A percentile compares a stretch with the other conserved stretches of the same genome.
Evolutionary conservation across 1,140 invertebrate genomes (phyloP).

Genomic region (Thaumetopoea pityocampa): DNA sequence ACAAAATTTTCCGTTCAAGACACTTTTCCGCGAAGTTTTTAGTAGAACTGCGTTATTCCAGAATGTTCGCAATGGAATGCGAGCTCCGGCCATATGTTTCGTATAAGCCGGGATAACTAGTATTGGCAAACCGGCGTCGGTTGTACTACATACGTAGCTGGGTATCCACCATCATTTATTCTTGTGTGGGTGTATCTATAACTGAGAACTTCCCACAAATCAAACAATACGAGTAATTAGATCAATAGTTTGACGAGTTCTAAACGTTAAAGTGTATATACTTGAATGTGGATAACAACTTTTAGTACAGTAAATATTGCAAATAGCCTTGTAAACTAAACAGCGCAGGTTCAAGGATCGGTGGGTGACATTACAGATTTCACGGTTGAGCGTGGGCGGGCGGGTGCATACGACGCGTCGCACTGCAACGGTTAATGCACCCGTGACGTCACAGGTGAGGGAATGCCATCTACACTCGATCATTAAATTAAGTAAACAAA

Average conservation of each 20-base stretch:
- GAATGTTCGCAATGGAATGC: slow-evolving; percentile 42
- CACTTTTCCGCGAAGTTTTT: slow-evolving; percentile 26
- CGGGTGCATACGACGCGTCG: slow-evolving; percentile 9
- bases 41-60: slow-evolving; percentile 38
- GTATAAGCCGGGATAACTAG: slow-evolving; percentile 26
- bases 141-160: too few relatives aligned
- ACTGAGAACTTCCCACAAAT: slow-evolving; percentile 2
- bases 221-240: neutral
- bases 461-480: too few relatives aligned
- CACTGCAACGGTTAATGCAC: slow-evolving; percentile 32
- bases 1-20: slow-evolving; percentile 19
- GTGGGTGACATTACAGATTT: slow-evolving; percentile 17
- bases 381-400: slow-evolving; percentile 14
- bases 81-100: slow-evolving; percentile 51
- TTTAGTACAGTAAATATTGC: neutral
- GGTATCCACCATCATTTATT: slow-evolving; percentile 12
- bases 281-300: too few relatives aligned
- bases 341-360: slow-evolving; percentile 13
- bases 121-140: slow-evolving; percentile 16
- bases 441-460: slow-evolving; percentile 47
- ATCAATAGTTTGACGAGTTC: neutral
- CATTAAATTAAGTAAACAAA: too few relatives aligned
- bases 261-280: too few relatives aligned
- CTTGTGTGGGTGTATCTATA: slow-evolving; percentile 3
- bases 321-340: slow-evolving; percentile 4